Conservation (phyloP, 2,797 vertebrate species). For the Acipenser ruthenus region DNA sequence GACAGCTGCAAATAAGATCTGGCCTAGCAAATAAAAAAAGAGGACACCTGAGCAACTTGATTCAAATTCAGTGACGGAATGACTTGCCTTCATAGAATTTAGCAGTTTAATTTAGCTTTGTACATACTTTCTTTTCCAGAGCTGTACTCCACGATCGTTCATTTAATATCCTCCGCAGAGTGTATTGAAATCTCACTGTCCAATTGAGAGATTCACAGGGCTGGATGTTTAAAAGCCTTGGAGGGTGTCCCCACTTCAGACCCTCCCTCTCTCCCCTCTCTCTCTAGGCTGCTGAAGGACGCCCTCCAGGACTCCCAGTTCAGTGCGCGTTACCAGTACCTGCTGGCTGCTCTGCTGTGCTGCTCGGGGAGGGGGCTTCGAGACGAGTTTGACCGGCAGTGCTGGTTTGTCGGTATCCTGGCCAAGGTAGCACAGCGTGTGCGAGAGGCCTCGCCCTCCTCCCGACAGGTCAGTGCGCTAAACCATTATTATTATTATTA, state of each 20-base stretch:
- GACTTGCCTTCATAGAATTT: not conserved
- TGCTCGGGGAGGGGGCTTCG: conserved; percentile 81
- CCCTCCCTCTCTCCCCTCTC: not conserved
- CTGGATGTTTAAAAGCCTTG: not conserved
- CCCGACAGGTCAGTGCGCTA: conserved; percentile 64
- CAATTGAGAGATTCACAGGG: not conserved
- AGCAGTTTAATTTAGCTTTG: too few relatives aligned
- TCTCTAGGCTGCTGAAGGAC: conserved; percentile 82
- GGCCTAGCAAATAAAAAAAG: too few relatives aligned
- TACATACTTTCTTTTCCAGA: too few relatives aligned
- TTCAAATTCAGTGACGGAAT: not conserved
- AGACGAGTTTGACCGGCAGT: conserved; percentile 86
- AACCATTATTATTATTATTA: too few relatives aligned
- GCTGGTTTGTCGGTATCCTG: conserved; percentile 78
- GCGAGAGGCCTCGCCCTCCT: conserved; percentile 69
- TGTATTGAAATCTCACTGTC: too few relatives aligned
- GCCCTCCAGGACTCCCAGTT: conserved; percentile 91
- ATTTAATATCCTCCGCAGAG: too few relatives aligned
- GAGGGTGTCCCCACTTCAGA: too few relatives aligned
- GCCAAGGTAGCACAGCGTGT: conserved; percentile 78
- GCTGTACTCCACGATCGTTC: too few relatives aligned
- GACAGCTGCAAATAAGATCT: too few relatives aligned
- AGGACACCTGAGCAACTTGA: not conserved
- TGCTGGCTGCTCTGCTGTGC: conserved; percentile 87
- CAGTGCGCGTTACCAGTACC: conserved; percentile 86